Percentiles rank a stretch among this genome's conserved stretches.
Conservation (phyloP, 2,113 vertebrate genomes). For the Chloropsis hardwickii region DNA sequence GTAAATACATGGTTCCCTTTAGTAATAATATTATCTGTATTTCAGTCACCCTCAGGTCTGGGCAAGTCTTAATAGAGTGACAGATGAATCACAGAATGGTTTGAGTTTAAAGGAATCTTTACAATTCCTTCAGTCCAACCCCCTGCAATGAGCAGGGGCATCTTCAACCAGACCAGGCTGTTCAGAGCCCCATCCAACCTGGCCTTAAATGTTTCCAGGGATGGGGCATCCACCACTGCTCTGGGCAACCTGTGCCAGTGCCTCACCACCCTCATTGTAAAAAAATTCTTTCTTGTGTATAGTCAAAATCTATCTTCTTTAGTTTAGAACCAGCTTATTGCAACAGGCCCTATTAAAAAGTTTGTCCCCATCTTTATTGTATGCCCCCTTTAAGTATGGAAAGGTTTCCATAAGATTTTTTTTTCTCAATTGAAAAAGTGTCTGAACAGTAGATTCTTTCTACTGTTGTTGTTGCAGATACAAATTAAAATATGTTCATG, state of each 20-base stretch:
- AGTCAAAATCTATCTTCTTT: background rate
- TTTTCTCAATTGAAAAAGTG: background rate
- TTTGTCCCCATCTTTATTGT: background rate
- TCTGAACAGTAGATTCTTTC: background rate
- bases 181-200: background rate
- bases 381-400: background rate
- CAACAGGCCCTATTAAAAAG: background rate
- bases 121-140: background rate
- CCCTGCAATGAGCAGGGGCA: background rate
- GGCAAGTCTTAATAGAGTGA: background rate
- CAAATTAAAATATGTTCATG: background rate
- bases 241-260: background rate
- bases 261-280: background rate
- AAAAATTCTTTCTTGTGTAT: background rate
- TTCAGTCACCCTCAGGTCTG: background rate
- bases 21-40: background rate
- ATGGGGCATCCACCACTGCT: background rate
- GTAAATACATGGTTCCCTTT: background rate
- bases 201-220: background rate
- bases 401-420: background rate
- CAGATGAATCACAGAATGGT: background rate
- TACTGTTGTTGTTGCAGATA: background rate
- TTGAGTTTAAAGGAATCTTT: background rate
- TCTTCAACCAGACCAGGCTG: background rate
- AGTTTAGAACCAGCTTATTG: background rate